Percentiles rank a stretch among this genome's conserved stretches.
Evolutionary conservation across 1,140 invertebrate genomes (phyloP).

Genomic region (Pseudomyrmex sp.): DNA sequence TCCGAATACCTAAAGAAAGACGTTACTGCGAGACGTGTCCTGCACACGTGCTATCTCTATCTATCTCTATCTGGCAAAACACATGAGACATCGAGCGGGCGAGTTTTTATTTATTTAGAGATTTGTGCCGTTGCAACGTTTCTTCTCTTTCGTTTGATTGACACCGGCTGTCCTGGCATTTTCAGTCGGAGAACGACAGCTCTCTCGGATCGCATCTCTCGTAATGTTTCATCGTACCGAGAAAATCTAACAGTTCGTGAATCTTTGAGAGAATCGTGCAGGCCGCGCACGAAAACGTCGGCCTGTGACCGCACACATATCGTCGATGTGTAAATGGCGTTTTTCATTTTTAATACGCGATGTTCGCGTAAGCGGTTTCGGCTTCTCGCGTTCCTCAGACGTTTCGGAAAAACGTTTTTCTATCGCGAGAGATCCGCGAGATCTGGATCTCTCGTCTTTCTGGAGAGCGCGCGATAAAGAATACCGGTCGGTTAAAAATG

Average conservation of each 20-base stretch:
- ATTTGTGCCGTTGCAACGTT: background rate
- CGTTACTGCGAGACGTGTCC: conserved; percentile 37
- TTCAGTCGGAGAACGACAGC: background rate
- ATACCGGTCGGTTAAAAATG: background rate
- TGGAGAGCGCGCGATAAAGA: background rate
- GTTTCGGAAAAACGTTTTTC: background rate
- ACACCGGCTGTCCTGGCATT: conserved; percentile 4
- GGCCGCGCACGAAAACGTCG: background rate
- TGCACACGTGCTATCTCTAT: background rate
- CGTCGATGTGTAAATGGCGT: conserved; percentile 13
- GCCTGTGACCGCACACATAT: background rate
- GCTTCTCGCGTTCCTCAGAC: background rate
- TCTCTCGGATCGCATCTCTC: background rate
- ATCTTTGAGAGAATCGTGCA: conserved; percentile 14
- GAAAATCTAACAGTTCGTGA: background rate
- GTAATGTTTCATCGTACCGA: conserved; percentile 1
- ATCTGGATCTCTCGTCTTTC: background rate
- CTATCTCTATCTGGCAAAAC: background rate
- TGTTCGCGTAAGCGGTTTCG: background rate
- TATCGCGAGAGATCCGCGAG: background rate
- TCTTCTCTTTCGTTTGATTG: conserved; percentile 13
- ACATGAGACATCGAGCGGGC: background rate
- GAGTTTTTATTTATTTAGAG: conserved; percentile 52
- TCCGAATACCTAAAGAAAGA: conserved; percentile 33
- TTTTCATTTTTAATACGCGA: conserved; percentile 27